Evolutionary conservation across 2,113 vertebrate genomes (phyloP).

Genomic region (Paraplagusia blochii): DNA sequence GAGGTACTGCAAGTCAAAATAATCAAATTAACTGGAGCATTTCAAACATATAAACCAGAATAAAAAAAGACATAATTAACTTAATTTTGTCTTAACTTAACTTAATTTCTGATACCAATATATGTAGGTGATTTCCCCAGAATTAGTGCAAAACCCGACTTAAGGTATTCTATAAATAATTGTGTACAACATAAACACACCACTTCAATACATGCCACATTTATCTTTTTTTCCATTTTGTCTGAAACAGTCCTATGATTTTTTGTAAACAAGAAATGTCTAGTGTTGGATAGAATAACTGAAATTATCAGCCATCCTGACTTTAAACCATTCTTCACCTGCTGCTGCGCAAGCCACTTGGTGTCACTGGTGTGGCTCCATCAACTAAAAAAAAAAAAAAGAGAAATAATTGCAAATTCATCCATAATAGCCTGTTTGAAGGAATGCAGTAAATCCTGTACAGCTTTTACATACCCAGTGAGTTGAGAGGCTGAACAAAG

Average conservation of each 20-base stretch:
- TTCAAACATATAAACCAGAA: neutral
- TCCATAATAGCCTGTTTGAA: neutral
- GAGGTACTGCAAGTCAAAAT: slow-evolving; percentile 66
- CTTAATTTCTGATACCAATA: no score
- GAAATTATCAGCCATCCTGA: no score
- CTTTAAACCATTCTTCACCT: slow-evolving; percentile 58
- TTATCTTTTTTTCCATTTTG: no score
- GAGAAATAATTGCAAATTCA: neutral
- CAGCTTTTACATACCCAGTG: slow-evolving; percentile 63
- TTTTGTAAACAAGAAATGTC: no score
- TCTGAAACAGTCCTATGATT: no score
- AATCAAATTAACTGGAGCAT: slow-evolving; percentile 13
- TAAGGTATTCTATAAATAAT: no score
- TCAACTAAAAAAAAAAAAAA: slow-evolving; percentile 50
- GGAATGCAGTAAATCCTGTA: slow-evolving; percentile 4
- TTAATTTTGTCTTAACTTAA: no score
- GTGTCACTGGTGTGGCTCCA: slow-evolving; percentile 58
- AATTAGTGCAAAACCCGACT: no score
- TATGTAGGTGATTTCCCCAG: no score
- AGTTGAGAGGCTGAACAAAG: slow-evolving; percentile 82
- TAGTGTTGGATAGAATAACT: no score
- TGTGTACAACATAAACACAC: no score
- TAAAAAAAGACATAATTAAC: neutral
- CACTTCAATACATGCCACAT: no score
- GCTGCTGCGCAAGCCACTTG: slow-evolving; percentile 60